A percentile compares a stretch with the other conserved stretches of the same genome.
phyloP scores from a whole-genome alignment of 2,888 invertebrate species.

The Schizotus pectinicornis region DNA sequence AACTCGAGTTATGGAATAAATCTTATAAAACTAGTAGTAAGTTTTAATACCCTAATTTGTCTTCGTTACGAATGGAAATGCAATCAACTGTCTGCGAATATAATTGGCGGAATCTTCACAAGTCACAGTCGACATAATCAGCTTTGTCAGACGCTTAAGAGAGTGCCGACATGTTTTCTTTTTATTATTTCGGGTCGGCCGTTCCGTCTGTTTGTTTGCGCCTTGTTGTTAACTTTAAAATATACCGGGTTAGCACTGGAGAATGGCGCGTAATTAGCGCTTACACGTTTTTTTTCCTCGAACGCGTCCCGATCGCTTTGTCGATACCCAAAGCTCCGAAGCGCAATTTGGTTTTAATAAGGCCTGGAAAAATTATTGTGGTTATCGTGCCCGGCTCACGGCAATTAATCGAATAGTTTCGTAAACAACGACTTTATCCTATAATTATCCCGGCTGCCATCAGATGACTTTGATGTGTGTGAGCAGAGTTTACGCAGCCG shows the following conservation, averaged over 20 bases:
- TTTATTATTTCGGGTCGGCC: slow-evolving; percentile 1
- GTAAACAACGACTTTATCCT: slow-evolving; percentile 37
- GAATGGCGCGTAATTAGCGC: too few species aligned
- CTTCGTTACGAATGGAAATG: slow-evolving; percentile 51
- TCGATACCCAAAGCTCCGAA: slow-evolving; percentile 2
- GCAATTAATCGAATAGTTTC: slow-evolving; percentile 38
- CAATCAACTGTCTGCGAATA: slow-evolving; percentile 47
- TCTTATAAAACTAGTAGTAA: slow-evolving; percentile 41
- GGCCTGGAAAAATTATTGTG: slow-evolving; percentile 23
- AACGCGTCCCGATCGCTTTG: too few species aligned
- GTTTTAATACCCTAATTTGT: slow-evolving; percentile 48
- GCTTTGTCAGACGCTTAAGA: slow-evolving; percentile 36
- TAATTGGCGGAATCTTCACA: slow-evolving; percentile 42
- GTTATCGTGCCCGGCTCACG: slow-evolving; percentile 32
- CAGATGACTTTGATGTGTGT: too few species aligned
- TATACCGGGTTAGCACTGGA: too few species aligned
- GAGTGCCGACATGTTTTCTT: slow-evolving; percentile 24
- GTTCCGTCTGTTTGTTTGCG: too few species aligned
- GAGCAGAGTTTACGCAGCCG: too few species aligned
- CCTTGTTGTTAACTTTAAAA: too few species aligned
- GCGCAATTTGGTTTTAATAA: slow-evolving; percentile 33
- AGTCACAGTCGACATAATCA: slow-evolving; percentile 35
- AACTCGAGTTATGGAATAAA: slow-evolving; percentile 44
- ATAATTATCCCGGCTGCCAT: slow-evolving; percentile 31
- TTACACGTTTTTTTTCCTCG: too few species aligned